Evolutionary conservation across 2,888 invertebrate species (phyloP), one percentile per base, ranked within the genome.

Genomic region (Napeogenes sylphis): DNA sequence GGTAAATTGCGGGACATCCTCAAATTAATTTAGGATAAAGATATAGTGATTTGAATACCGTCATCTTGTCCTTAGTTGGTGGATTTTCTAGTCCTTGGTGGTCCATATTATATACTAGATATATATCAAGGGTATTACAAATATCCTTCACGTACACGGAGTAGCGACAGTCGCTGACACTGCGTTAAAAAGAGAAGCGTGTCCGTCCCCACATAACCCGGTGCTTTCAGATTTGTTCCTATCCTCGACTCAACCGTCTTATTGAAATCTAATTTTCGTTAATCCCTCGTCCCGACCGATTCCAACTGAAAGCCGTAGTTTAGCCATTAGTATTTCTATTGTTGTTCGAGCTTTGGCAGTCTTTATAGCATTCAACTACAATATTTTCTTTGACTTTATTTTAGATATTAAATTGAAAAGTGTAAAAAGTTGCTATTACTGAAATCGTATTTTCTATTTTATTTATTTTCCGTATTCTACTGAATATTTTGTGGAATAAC

Each of bases 201-300:
- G 87, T 84, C 85, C 83, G 83, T 83, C 84, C 81, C 80, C 75
- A 79, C 79, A 77, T 79, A 82, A 79, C 80, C 76, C 82, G 80
- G 83, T 82, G 84, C 81, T 80, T 81, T 83, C 81, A 81, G 84
- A 82, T 84, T 83, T 83, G 83, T 82, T 79, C 78, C 80, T 74
- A 79, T 81, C 77, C 77, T 75, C 81, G 83, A 75, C 79, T 83
- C 85, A 84, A 85, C 80, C 87, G 84, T 88, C 87, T 89, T 88
- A 89, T 89, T 88, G 90, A 88, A 90, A 90, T 89, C 85, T 86
- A 88, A 89, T 90, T 89, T 89, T 87, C 86, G 84, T 80, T 89
- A 89, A 89, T 88, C 89, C 87, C 73, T 73, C 68, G 76, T 81
- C 83, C 59, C 69, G 76, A 62, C 69, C 83, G 81, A 83, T 78